phyloP scores from a whole-genome alignment of 2,113 vertebrate species.

The Promerops cafer region DNA sequence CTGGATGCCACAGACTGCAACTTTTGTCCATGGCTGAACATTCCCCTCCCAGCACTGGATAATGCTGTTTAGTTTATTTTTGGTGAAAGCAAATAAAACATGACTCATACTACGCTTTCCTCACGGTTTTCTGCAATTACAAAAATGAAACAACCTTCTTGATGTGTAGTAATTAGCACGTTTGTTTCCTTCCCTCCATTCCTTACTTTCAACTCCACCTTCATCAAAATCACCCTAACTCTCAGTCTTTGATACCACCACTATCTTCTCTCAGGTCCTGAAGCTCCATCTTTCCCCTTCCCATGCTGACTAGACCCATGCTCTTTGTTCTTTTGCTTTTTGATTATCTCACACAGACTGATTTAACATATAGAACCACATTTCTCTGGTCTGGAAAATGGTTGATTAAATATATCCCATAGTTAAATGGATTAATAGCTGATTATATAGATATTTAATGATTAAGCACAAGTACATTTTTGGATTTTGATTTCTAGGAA shows the following conservation, averaged over 20 bases:
- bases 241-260: neutral
- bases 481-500: neutral
- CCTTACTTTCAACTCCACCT: neutral
- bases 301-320: neutral
- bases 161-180: neutral
- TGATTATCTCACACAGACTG: neutral
- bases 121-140: neutral
- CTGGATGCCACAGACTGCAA: neutral
- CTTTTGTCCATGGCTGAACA: neutral
- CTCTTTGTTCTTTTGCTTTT: neutral
- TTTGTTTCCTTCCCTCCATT: neutral
- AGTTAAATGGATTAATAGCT: neutral
- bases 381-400: neutral
- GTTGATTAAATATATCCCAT: neutral
- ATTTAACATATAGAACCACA: neutral
- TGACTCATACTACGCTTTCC: neutral
- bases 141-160: neutral
- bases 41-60: neutral
- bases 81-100: neutral
- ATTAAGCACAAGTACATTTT: neutral
- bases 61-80: neutral
- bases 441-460: neutral
- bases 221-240: neutral
- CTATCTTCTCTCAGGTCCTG: neutral
- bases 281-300: neutral